Evolutionary conservation across 1,140 invertebrate genomes (phyloP), one percentile per base, ranked within the genome.

Genomic region (Cotesia chilonis): DNA sequence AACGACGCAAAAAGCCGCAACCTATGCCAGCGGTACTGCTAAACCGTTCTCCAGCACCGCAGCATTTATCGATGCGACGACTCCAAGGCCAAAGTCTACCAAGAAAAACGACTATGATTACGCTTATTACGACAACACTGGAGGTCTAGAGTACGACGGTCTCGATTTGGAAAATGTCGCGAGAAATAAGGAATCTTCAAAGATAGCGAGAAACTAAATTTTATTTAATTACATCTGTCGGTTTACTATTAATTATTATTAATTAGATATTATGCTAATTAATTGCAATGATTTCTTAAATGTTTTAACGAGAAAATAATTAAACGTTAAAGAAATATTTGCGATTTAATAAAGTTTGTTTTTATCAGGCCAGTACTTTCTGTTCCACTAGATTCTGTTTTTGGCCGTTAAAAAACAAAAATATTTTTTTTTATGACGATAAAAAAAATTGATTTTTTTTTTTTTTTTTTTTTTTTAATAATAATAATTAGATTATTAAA

Each of bases 51-150:
- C 83, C 0, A 84, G 83, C 14, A 85, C 84, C 14, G 74, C 75
- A 12, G 86, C 75, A 75, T 78, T 80, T 14, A 75, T 77, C 9
- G 79, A 81, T 54, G 75, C 76, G 14, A 82, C 81, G 38, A 84
- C 80, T 38, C 72, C 79, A 5, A 75, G 70, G 28, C 35, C 78
- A 38, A 85, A 84, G 63, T 79, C 82, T 0, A 76, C 79, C 3
- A 85, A 85, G 67, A 87, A 87, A 69, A 83, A 82, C 73, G 86
- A 87, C 70, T 87, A 87, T 54, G 86, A 87, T 75, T 87, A 87
- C 35, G 86, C 86, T 0, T 87, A 87, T 37, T 87, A 87, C 69
- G 85, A 87, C 41, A 86, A 85, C 57, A 79, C 79, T 1, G 84
- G 83, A 38, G 79, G 79, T 6, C 66, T 85, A 0, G 85, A 87